Evolutionary conservation across 2,113 vertebrate species (phyloP).

Genomic region (Muntiacus muntjak): DNA sequence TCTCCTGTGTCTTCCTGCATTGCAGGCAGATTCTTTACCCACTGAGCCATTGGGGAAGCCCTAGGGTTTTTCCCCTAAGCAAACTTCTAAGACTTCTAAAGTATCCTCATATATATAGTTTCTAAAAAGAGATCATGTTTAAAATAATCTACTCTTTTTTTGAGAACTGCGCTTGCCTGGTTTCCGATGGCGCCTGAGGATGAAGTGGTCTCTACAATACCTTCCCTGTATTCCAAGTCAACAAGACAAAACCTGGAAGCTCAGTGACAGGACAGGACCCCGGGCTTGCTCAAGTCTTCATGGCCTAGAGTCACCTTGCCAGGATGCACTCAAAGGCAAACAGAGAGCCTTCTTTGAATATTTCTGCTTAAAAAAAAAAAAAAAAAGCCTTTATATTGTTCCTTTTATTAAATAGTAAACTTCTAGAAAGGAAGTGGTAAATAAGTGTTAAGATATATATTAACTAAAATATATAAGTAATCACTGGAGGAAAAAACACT

Average conservation of each 20-base stretch:
- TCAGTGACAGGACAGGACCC: neutral
- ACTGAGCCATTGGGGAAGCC: neutral
- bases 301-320: neutral
- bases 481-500: neutral
- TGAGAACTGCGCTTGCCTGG: neutral
- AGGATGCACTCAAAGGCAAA: conserved; percentile 31
- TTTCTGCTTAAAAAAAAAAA: conserved; percentile 24
- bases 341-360: conserved; percentile 54
- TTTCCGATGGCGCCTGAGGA: conserved; percentile 36
- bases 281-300: conserved; percentile 19
- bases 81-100: neutral
- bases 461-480: conserved; percentile 21
- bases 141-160: conserved; percentile 1
- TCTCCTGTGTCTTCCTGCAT: neutral
- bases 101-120: neutral
- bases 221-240: conserved; percentile 25
- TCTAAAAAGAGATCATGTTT: neutral
- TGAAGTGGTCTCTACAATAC: conserved; percentile 6
- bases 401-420: conserved; percentile 16
- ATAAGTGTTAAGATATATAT: neutral
- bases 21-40: neutral
- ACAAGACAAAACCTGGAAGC: conserved; percentile 8
- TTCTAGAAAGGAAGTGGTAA: conserved; percentile 46
- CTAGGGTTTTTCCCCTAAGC: neutral
- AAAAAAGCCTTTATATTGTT: neutral